Conservation (phyloP, 2,113 vertebrate species). For the Brachyhypopomus gauderio region DNA sequence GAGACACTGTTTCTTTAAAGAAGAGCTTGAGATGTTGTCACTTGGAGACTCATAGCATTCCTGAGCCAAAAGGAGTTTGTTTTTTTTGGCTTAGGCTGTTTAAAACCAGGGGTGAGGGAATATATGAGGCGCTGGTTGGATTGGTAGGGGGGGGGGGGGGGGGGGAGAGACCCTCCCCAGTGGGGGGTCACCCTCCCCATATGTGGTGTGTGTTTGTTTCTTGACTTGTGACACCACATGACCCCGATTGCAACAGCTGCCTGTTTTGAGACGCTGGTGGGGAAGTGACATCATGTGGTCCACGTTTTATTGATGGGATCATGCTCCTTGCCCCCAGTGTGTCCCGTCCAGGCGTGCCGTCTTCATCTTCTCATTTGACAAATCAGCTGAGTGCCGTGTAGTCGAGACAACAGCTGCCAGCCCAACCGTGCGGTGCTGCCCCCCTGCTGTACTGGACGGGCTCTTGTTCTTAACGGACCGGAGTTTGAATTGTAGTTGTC, state of each 20-base stretch:
- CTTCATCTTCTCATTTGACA: neutral
- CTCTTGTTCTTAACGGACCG: conserved; percentile 3
- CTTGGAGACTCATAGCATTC: conserved; percentile 46
- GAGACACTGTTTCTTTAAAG: neutral
- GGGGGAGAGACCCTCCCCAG: neutral
- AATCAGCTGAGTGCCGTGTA: conserved; percentile 28
- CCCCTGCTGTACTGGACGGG: neutral
- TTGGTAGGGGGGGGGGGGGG: neutral
- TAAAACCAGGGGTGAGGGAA: neutral
- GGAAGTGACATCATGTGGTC: conserved; percentile 22
- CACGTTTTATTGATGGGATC: conserved; percentile 56
- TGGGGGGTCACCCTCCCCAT: neutral
- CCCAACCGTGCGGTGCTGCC: neutral
- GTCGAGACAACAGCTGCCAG: conserved; percentile 1
- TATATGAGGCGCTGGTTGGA: no score
- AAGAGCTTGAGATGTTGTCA: conserved; percentile 1
- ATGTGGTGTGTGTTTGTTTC: conserved; percentile 61
- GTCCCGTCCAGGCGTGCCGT: neutral
- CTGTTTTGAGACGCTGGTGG: conserved; percentile 37
- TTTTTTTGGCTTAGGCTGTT: conserved; percentile 44
- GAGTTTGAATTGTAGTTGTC: neutral
- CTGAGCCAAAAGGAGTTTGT: conserved; percentile 50
- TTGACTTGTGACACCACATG: conserved; percentile 49
- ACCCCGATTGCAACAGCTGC: conserved; percentile 44
- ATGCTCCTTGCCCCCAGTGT: conserved; percentile 45